phyloP scores from a whole-genome alignment of 2,113 vertebrate genomes.

The Dipodomys spectabilis region DNA sequence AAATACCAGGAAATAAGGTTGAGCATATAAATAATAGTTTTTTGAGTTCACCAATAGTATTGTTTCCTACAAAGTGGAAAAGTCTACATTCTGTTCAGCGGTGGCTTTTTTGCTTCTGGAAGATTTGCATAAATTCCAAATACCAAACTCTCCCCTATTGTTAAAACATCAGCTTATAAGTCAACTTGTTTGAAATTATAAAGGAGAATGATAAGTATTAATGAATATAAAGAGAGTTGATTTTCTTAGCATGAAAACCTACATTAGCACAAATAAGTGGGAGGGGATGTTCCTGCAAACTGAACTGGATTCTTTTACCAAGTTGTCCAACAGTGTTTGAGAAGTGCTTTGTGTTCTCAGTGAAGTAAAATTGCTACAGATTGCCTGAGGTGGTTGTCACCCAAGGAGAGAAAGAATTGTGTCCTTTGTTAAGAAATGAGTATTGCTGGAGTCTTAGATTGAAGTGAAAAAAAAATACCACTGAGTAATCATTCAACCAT shows the following conservation, averaged over 20 bases:
- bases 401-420: neutral
- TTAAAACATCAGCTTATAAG: conserved; percentile 42
- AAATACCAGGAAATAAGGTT: conserved; percentile 15
- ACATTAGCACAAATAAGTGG: conserved; percentile 22
- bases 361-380: neutral
- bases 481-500: neutral
- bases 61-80: conserved; percentile 46
- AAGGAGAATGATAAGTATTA: conserved; percentile 48
- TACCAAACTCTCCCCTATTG: conserved; percentile 50
- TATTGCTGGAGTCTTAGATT: neutral
- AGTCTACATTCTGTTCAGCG: conserved; percentile 36
- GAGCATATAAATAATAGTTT: conserved; percentile 42
- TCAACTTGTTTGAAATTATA: conserved; percentile 56
- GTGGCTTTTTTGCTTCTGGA: conserved; percentile 51
- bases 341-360: neutral
- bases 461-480: neutral
- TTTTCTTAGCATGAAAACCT: neutral
- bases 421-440: neutral
- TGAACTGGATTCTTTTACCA: neutral
- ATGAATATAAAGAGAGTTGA: conserved; percentile 49
- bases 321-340: neutral
- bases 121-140: conserved; percentile 48
- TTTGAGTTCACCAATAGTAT: conserved; percentile 39
- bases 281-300: neutral
- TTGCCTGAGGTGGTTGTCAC: neutral